Evolutionary conservation across 2,797 vertebrate genomes (phyloP).

Genomic region (Poeciliopsis turneri): DNA sequence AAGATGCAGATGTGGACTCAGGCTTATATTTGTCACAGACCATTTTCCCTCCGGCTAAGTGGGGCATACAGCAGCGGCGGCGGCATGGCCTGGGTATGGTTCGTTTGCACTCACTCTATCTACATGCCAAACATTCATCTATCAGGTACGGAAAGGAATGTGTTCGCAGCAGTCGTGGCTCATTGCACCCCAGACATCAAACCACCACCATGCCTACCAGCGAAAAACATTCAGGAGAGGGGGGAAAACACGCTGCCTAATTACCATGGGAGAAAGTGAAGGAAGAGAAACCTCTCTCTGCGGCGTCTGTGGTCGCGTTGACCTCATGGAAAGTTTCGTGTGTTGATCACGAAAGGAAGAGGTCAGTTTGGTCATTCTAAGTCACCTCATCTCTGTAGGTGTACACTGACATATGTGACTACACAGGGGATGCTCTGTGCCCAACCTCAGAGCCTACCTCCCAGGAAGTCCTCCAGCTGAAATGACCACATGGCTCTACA

Average conservation of each 20-base stretch:
- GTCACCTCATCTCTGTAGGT: slow-evolving; percentile 51
- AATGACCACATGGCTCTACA: not conserved
- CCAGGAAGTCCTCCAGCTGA: not conserved
- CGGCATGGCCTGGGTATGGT: slow-evolving; percentile 24
- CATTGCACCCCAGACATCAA: slow-evolving; percentile 66
- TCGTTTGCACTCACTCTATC: slow-evolving; percentile 40
- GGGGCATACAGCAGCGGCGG: slow-evolving; percentile 8
- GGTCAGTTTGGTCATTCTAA: slow-evolving; percentile 46
- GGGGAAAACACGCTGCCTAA: slow-evolving; percentile 52
- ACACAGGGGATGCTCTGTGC: slow-evolving; percentile 15
- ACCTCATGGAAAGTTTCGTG: slow-evolving; percentile 56
- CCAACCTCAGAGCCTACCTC: slow-evolving; percentile 14
- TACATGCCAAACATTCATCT: slow-evolving; percentile 55
- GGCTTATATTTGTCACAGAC: slow-evolving; percentile 53
- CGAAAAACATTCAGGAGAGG: slow-evolving; percentile 55
- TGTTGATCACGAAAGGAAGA: slow-evolving; percentile 42
- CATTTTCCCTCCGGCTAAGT: slow-evolving; percentile 35
- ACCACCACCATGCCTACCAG: slow-evolving; percentile 64
- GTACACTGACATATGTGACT: slow-evolving; percentile 42
- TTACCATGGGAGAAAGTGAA: slow-evolving; percentile 58
- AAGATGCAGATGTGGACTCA: slow-evolving; percentile 66
- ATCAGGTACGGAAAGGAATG: slow-evolving; percentile 60
- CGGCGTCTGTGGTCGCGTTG: slow-evolving; percentile 51
- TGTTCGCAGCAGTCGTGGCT: slow-evolving; percentile 56
- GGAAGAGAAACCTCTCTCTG: slow-evolving; percentile 31